Evolutionary conservation across 1,140 invertebrate genomes (phyloP).

Genomic region (Drosophila parabipectinata): DNA sequence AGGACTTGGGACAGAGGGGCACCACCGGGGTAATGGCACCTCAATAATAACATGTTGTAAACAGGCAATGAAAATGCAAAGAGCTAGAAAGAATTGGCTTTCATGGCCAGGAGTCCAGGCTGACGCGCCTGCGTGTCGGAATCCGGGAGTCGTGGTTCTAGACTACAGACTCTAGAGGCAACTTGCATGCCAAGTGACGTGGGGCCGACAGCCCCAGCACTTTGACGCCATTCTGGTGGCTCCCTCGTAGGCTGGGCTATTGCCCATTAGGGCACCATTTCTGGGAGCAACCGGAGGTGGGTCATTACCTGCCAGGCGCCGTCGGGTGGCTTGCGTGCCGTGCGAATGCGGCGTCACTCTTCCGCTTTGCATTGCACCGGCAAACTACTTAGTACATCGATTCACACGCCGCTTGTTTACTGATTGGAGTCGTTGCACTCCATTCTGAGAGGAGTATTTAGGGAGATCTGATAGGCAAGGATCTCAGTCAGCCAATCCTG

Average conservation of each 20-base stretch:
- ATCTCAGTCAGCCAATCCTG: too few species aligned
- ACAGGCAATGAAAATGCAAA: constrained; percentile 24
- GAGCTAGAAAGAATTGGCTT: constrained; percentile 1
- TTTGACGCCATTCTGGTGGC: constrained; percentile 59
- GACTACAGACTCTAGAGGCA: neutral
- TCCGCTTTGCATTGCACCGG: constrained; percentile 10
- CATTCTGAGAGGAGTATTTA: neutral
- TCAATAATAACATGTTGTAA: constrained; percentile 1
- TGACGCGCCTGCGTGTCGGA: constrained; percentile 51
- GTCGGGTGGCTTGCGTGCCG: constrained; percentile 18
- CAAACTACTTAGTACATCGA: constrained; percentile 7
- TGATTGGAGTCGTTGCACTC: constrained; percentile 17
- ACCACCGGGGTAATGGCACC: neutral
- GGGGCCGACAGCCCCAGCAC: constrained; percentile 47
- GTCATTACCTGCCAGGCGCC: constrained; percentile 11
- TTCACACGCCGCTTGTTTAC: neutral
- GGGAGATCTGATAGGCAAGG: neutral
- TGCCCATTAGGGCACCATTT: constrained; percentile 1
- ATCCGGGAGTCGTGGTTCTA: constrained; percentile 1
- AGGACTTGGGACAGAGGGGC: constrained; percentile 1
- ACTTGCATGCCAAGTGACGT: constrained; percentile 43
- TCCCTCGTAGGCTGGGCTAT: constrained; percentile 4
- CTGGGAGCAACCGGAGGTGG: constrained; percentile 3
- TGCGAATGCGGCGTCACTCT: constrained; percentile 14
- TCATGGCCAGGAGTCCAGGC: constrained; percentile 1